These are phyloP conservation scores for Apocrypta bakeri DNA, from an alignment of 1,140 invertebrate genomes.

Conservation along the genomic window DNA sequence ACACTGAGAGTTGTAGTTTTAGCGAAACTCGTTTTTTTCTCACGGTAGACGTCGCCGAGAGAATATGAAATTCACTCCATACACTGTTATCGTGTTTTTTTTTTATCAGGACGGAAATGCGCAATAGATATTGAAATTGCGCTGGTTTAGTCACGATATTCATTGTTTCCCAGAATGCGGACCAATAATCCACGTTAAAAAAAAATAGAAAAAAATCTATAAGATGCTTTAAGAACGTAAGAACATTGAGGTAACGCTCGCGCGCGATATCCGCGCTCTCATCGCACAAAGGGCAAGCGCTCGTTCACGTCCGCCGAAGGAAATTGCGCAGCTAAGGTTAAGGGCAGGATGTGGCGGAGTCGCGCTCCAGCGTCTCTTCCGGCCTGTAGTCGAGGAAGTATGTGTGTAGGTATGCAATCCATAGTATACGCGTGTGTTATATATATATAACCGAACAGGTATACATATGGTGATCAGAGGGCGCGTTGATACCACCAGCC, in stretches of 20 bases:
- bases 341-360: constrained; percentile 45
- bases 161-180: no score
- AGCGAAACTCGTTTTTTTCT: not conserved
- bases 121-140: no score
- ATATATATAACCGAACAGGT: not conserved
- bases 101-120: no score
- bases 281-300: not conserved
- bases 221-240: no score
- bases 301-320: not conserved
- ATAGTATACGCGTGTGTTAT: not conserved
- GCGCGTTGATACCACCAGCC: not conserved
- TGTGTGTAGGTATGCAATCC: not conserved
- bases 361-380: constrained; percentile 47
- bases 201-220: no score
- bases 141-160: no score
- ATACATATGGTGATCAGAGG: not conserved
- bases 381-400: constrained; percentile 1
- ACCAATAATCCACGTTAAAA: no score
- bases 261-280: not conserved
- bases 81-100: no score
- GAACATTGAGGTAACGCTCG: no score
- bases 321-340: constrained; percentile 40
- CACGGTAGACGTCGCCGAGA: not conserved
- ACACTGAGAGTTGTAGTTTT: no score
- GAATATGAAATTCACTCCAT: not conserved